Evolutionary conservation across 2,888 invertebrate genomes (phyloP).

Genomic region (Drosophila trichaetosa): DNA sequence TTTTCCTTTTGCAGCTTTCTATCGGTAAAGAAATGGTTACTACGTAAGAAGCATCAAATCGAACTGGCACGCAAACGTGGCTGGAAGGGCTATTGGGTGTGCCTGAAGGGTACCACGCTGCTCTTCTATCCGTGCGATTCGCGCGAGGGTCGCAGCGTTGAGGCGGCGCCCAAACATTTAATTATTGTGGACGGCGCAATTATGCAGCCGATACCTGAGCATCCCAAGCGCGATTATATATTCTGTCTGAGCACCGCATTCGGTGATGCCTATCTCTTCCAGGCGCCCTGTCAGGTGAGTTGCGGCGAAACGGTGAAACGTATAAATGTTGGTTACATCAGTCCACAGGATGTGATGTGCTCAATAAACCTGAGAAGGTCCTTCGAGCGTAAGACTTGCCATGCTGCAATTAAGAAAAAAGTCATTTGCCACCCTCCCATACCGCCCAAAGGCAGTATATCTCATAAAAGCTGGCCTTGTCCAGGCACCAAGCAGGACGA

Average conservation of each 20-base stretch:
- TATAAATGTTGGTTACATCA: neutral
- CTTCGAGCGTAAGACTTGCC: conserved; percentile 58
- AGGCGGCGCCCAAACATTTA: conserved; percentile 96
- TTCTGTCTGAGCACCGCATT: conserved; percentile 99
- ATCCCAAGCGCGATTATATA: conserved; percentile 98
- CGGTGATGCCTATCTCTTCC: conserved; percentile 98
- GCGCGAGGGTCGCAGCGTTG: conserved; percentile 94
- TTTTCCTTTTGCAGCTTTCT: conserved; percentile 90
- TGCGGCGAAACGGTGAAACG: neutral
- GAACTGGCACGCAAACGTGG: conserved; percentile 97
- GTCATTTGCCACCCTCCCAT: conserved; percentile 12
- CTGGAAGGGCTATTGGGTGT: conserved; percentile 99
- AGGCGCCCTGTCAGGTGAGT: conserved; percentile 92
- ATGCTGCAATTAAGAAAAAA: conserved; percentile 60
- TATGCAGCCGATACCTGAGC: conserved; percentile 99
- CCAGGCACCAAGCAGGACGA: conserved; percentile 38
- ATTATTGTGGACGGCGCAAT: conserved; percentile 98
- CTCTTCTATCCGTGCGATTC: conserved; percentile 98
- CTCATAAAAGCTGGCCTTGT: conserved; percentile 67
- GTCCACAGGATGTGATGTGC: conserved; percentile 32
- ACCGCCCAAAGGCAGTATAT: conserved; percentile 15
- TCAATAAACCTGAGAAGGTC: conserved; percentile 65
- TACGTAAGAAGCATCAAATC: conserved; percentile 98
- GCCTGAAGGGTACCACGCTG: conserved; percentile 97
- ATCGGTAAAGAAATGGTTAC: conserved; percentile 98